Evolutionary conservation across 2,888 invertebrate species (phyloP).

Genomic region (Quadriops clusia): DNA sequence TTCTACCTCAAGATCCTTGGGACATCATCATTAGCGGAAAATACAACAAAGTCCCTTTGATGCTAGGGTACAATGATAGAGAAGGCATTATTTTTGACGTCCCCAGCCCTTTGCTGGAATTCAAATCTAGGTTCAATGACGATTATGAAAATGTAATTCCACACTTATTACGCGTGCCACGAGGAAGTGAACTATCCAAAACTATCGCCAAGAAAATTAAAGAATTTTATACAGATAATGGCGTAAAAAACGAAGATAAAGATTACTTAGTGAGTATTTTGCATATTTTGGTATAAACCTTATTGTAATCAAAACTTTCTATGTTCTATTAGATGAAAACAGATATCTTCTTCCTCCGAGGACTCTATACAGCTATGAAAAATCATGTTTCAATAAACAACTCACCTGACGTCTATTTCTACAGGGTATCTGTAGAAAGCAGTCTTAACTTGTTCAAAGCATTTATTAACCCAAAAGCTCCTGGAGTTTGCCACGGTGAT

Average conservation of each 20-base stretch:
- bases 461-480: slow-evolving; percentile 7
- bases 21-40: slow-evolving; percentile 25
- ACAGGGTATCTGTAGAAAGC: slow-evolving; percentile 17
- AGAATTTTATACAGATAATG: slow-evolving; percentile 36
- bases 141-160: slow-evolving; percentile 32
- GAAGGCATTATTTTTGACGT: slow-evolving; percentile 30
- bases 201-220: slow-evolving; percentile 33
- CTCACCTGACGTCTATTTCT: slow-evolving; percentile 18
- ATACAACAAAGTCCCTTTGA: slow-evolving; percentile 29
- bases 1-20: slow-evolving; percentile 25
- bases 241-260: slow-evolving; percentile 33
- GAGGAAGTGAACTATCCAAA: slow-evolving; percentile 20
- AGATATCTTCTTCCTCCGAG: not conserved
- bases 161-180: slow-evolving; percentile 24
- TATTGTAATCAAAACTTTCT: too few relatives aligned
- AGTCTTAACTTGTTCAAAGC: slow-evolving; percentile 15
- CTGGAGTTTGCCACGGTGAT: slow-evolving; percentile 22
- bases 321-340: too few relatives aligned
- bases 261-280: slow-evolving; percentile 23
- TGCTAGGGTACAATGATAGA: slow-evolving; percentile 28
- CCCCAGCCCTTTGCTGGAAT: slow-evolving; percentile 13
- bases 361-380: slow-evolving; percentile 1
- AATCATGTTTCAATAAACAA: too few relatives aligned
- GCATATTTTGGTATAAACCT: not conserved
- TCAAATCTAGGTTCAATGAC: slow-evolving; percentile 16